A percentile compares a stretch with the other conserved stretches of the same genome.
phyloP scores from a whole-genome alignment of 2,888 invertebrate genomes.

The Metellina segmentata region DNA sequence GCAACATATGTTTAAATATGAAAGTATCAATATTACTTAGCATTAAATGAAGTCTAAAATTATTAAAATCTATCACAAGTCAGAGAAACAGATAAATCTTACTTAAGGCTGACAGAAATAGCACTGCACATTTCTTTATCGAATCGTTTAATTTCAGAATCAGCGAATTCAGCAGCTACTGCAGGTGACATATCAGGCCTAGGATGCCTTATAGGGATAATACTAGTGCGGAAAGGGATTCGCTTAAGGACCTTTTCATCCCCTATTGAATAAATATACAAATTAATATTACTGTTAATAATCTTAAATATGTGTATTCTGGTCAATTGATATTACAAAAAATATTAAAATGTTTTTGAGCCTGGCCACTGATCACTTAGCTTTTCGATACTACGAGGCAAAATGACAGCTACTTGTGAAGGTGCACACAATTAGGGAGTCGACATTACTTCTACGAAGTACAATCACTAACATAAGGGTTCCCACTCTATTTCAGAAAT shows the following conservation, averaged over 20 bases:
- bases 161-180: slow-evolving; percentile 74
- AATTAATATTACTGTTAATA: not conserved
- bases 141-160: slow-evolving; percentile 72
- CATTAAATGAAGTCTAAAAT: not conserved
- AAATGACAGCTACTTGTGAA: too few relatives aligned
- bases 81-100: not conserved
- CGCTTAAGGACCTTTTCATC: slow-evolving; percentile 55
- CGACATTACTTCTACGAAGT: too few relatives aligned
- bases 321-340: too few relatives aligned
- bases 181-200: slow-evolving; percentile 75
- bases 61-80: not conserved
- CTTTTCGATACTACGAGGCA: too few relatives aligned
- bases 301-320: not conserved
- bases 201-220: slow-evolving; percentile 70
- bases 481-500: too few relatives aligned
- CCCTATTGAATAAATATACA: slow-evolving; percentile 31
- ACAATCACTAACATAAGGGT: too few relatives aligned
- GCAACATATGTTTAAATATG: too few relatives aligned
- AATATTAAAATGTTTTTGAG: too few relatives aligned
- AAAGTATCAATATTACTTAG: too few relatives aligned
- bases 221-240: slow-evolving; percentile 57
- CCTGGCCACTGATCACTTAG: too few relatives aligned
- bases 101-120: slow-evolving; percentile 66
- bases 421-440: too few relatives aligned
- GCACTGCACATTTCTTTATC: slow-evolving; percentile 75